Percentiles rank a stretch among this genome's conserved stretches.
phyloP scores from a whole-genome alignment of 2,113 vertebrate species.

The Lonchura striata region DNA sequence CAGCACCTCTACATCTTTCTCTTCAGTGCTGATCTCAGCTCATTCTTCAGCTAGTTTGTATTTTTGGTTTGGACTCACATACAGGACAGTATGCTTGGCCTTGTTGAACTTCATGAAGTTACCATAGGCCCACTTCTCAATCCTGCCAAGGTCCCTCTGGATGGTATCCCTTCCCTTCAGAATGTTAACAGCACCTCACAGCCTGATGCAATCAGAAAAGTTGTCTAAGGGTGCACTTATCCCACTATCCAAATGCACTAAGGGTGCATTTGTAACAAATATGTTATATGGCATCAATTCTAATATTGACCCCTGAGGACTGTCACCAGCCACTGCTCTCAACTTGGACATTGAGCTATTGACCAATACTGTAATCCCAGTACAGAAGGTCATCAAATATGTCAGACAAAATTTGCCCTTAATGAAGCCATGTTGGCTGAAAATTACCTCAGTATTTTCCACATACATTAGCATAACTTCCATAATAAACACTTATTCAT shows the following conservation, averaged over 20 bases:
- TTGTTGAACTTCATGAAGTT: neutral
- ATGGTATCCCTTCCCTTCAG: neutral
- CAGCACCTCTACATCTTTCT: neutral
- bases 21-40: neutral
- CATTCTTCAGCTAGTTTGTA: neutral
- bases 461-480: neutral
- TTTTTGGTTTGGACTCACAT: neutral
- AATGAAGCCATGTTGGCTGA: neutral
- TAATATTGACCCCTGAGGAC: neutral
- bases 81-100: neutral
- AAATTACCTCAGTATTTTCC: neutral
- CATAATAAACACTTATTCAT: slow-evolving; percentile 12
- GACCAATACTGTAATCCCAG: neutral
- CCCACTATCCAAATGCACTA: too few species aligned
- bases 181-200: neutral
- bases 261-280: neutral
- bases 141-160: neutral
- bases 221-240: neutral
- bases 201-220: neutral
- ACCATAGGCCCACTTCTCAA: neutral
- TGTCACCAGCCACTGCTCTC: neutral
- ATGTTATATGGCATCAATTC: too few species aligned
- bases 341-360: too few species aligned
- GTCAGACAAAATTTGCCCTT: neutral
- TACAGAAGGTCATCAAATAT: neutral